These are phyloP conservation scores for Seira sanloemensis DNA, from an alignment of 2,888 invertebrate species.

Conservation along the genomic window DNA sequence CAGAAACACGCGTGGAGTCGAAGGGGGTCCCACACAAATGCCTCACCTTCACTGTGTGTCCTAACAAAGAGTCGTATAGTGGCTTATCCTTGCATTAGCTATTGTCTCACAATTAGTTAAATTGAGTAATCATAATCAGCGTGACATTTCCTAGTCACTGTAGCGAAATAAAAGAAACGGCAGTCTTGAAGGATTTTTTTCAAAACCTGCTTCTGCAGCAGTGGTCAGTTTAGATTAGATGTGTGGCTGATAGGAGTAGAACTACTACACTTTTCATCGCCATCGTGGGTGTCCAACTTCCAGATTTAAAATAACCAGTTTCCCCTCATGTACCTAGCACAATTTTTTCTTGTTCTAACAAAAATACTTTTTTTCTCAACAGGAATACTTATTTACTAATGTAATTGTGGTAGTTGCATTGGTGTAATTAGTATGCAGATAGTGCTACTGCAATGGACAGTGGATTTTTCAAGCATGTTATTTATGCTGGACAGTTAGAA, in stretches of 20 bases:
- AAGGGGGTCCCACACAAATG: conserved; percentile 68
- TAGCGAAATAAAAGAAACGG: no score
- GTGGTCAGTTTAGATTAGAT: conserved; percentile 4
- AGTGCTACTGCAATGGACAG: background rate
- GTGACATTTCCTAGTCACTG: background rate
- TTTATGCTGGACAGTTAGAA: background rate
- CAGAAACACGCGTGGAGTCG: conserved; percentile 73
- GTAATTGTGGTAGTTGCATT: background rate
- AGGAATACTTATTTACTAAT: background rate
- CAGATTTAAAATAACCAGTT: background rate
- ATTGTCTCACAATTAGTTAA: background rate
- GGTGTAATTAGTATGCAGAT: background rate
- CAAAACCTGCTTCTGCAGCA: background rate
- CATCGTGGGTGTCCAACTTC: conserved; percentile 55
- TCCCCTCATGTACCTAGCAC: background rate
- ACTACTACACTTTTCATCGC: conserved; percentile 14
- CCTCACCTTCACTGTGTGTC: conserved; percentile 20
- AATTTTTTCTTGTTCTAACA: no score
- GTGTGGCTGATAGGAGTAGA: background rate
- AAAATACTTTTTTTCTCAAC: background rate
- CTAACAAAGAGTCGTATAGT: no score
- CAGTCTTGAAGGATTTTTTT: background rate
- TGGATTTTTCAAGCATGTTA: background rate
- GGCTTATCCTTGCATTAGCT: background rate
- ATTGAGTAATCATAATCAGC: conserved; percentile 14